Evolutionary conservation across 2,888 invertebrate genomes (phyloP).

Genomic region (Esperia sulphurella): DNA sequence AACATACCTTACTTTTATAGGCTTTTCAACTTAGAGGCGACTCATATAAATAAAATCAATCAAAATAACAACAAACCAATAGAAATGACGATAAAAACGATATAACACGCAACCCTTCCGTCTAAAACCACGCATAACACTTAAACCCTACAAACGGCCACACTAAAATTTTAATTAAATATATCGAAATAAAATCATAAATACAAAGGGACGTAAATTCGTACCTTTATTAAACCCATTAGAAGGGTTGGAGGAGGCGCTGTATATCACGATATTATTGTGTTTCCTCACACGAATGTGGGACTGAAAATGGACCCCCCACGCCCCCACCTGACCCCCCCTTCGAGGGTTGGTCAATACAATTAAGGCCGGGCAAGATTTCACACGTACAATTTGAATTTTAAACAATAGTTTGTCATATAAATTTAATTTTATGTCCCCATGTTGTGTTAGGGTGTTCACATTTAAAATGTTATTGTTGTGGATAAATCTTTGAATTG

Average conservation of each 20-base stretch:
- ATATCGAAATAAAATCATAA: conserved; percentile 75
- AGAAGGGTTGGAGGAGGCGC: conserved; percentile 49
- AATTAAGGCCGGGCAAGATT: conserved; percentile 73
- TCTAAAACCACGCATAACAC: conserved; percentile 7
- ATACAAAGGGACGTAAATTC: conserved; percentile 61
- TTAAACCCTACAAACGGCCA: conserved; percentile 6
- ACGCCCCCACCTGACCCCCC: conserved; percentile 15
- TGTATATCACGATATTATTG: conserved; percentile 65
- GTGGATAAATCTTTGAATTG: too few species aligned
- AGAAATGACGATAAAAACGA: conserved; percentile 17
- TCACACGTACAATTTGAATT: conserved; percentile 76
- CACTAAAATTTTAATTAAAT: conserved; percentile 76
- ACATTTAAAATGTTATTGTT: conserved; percentile 1
- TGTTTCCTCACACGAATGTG: conserved; percentile 57
- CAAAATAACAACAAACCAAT: background rate
- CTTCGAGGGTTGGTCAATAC: conserved; percentile 66
- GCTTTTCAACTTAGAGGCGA: too few species aligned
- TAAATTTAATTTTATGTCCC: conserved; percentile 71
- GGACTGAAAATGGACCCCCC: conserved; percentile 13
- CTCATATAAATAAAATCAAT: background rate
- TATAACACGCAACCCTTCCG: conserved; percentile 10
- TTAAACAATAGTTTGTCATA: conserved; percentile 78
- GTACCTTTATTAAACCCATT: conserved; percentile 78
- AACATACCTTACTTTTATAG: too few species aligned
- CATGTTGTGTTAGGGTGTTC: conserved; percentile 47